Conservation (phyloP, 2,888 invertebrate genomes). For the Netelia inedita region DNA sequence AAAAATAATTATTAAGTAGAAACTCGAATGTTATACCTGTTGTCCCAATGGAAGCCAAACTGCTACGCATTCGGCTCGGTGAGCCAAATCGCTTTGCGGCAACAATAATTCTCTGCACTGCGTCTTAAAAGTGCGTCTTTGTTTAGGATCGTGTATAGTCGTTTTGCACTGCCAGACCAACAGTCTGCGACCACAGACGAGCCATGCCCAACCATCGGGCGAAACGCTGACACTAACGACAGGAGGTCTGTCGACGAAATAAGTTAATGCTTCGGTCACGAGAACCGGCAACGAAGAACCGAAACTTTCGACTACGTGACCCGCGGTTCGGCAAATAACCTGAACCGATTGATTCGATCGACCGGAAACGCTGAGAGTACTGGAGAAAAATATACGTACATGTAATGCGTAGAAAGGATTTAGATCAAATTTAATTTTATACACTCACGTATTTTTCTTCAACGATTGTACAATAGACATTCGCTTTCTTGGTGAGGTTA, state of each 20-base stretch:
- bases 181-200: slow-evolving; percentile 93
- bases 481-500: slow-evolving; percentile 81
- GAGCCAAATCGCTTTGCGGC: slow-evolving; percentile 96
- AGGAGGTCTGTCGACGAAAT: slow-evolving; percentile 89
- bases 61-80: slow-evolving; percentile 93
- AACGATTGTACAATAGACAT: slow-evolving; percentile 82
- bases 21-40: slow-evolving; percentile 82
- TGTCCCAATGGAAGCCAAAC: slow-evolving; percentile 88
- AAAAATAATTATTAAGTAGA: no score
- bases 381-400: slow-evolving; percentile 61
- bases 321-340: slow-evolving; percentile 91
- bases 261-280: slow-evolving; percentile 94
- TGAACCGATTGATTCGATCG: slow-evolving; percentile 90
- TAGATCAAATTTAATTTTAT: not conserved
- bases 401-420: not conserved
- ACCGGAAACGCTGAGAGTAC: slow-evolving; percentile 86
- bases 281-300: slow-evolving; percentile 94
- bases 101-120: slow-evolving; percentile 94
- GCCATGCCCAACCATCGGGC: slow-evolving; percentile 92
- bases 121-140: slow-evolving; percentile 86
- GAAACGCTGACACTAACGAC: slow-evolving; percentile 89
- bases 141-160: slow-evolving; percentile 81
- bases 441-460: slow-evolving; percentile 81
- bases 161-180: slow-evolving; percentile 94
- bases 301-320: slow-evolving; percentile 92